These are phyloP conservation scores for Pheosia gnoma DNA, from an alignment of 2,888 invertebrate genomes.

Conservation along the genomic window DNA sequence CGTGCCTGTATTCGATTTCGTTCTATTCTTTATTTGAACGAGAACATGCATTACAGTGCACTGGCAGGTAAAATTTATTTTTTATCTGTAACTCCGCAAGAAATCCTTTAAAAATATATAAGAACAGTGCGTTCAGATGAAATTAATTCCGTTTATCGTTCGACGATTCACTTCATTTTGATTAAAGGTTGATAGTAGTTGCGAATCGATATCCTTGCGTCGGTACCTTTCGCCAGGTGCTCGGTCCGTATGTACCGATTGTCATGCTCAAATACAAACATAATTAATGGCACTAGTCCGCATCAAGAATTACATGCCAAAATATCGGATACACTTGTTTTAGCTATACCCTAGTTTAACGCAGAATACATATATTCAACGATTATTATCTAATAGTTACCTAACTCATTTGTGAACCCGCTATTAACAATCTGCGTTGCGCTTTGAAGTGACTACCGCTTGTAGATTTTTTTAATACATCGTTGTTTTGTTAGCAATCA, in stretches of 20 bases:
- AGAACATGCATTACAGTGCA: neutral
- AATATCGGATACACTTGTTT: slow-evolving; percentile 16
- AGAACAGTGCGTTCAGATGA: slow-evolving; percentile 3
- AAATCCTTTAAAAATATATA: neutral
- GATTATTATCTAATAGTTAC: too few relatives aligned
- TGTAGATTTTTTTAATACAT: too few relatives aligned
- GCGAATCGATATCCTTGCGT: slow-evolving; percentile 46
- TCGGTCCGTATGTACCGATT: slow-evolving; percentile 28
- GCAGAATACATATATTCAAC: neutral
- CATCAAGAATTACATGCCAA: slow-evolving; percentile 14
- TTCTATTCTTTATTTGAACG: too few relatives aligned
- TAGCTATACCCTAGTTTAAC: neutral
- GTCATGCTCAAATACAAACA: slow-evolving; percentile 48
- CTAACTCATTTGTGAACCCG: too few relatives aligned
- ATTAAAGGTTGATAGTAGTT: slow-evolving; percentile 37
- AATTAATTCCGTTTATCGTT: slow-evolving; percentile 24
- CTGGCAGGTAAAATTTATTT: neutral
- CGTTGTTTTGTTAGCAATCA: too few relatives aligned
- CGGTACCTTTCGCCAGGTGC: slow-evolving; percentile 45
- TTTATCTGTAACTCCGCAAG: neutral
- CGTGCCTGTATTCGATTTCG: too few relatives aligned
- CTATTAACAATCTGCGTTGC: too few relatives aligned
- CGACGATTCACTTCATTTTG: slow-evolving; percentile 43
- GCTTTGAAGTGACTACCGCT: too few relatives aligned
- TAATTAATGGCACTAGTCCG: slow-evolving; percentile 15